Base-by-base conservation (phyloP, 2,888 invertebrate genomes). In the Himalopsyche japonica region DNA sequence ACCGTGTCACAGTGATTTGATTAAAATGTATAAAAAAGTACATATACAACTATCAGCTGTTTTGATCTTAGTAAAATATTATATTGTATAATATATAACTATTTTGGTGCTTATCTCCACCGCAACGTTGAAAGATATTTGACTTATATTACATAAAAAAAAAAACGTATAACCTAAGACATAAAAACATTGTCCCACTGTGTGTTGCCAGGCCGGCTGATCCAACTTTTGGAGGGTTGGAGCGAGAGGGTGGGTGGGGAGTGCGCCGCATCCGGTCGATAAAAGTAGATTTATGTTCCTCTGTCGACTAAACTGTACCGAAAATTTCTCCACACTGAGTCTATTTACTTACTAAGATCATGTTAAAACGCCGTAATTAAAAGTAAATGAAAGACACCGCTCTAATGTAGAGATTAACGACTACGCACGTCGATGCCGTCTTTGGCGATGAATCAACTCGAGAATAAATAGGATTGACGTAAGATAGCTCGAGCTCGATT, bases 231-330 rank as follows among this genome's bases (percentile, higher is more conserved):
- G 20, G 57, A 20, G 24, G 57, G 57, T 20, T n/a, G 57, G 24
- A 24, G n/a, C 20, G 47, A 47, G 48, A 12, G 27, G 78, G 27
- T 48, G 80, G 48, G 18, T 12, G 76, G 27, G 76, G 80, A 48
- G 18, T 12, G 76, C 57, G 57, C 57, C 81, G 81, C 70, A 70
- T 81, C 81, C 84, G 84, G 81, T 84, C 84, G 84, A 81, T 84
- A 81, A 81, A 77, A 79, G 34, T 34, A n/a, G 43, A 43, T 76
- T 76, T 76, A 76, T 76, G 76, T 34, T 30, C 30, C 76, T 32
- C 76, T 27, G 30, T 57, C 57, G 57, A 57, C 57, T 57, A 57
- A 57, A 57, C 57, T 57, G 57, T 57, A 57, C 57, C 57, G 57
- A 57, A 49, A 57, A 57, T 57, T 57, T 57, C 57, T 20, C 57